These are phyloP conservation scores for Halcyon chelicuti DNA, from an alignment of 2,797 vertebrate genomes.

Conservation along the genomic window DNA sequence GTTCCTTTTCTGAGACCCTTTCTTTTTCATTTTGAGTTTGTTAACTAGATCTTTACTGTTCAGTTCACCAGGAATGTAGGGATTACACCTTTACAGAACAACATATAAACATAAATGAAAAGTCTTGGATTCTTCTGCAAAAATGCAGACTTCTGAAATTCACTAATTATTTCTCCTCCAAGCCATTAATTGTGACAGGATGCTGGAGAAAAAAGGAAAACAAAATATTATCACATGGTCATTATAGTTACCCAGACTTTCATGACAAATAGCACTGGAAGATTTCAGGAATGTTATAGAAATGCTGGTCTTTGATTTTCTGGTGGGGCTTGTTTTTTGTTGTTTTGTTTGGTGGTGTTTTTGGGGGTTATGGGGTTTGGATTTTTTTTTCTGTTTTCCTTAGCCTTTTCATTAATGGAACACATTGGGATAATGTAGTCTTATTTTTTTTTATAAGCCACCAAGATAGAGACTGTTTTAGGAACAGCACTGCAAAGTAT, in stretches of 20 bases:
- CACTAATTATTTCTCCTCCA: not conserved
- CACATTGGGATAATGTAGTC: not conserved
- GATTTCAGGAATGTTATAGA: not conserved
- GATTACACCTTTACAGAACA: not conserved
- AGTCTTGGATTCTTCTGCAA: not conserved
- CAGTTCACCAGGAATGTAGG: not conserved
- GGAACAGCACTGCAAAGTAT: not conserved
- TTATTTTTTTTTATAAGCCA: not conserved
- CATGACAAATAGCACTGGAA: not conserved
- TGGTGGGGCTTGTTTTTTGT: accelerated
- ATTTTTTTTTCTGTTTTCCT: not conserved
- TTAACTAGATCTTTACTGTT: not conserved
- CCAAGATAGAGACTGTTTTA: not conserved
- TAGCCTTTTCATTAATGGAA: not conserved
- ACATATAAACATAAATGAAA: not conserved
- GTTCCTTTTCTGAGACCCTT: not conserved
- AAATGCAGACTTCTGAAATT: not conserved
- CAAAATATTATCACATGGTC: not conserved
- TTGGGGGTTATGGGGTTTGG: too few species aligned
- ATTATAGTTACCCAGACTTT: not conserved
- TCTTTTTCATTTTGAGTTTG: not conserved
- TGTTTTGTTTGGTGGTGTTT: not conserved
- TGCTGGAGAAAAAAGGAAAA: not conserved
- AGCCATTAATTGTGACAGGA: not conserved
- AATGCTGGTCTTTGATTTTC: not conserved